These are phyloP conservation scores for Hydroisotoma schaefferi DNA, from an alignment of 2,888 invertebrate species.

Conservation along the genomic window DNA sequence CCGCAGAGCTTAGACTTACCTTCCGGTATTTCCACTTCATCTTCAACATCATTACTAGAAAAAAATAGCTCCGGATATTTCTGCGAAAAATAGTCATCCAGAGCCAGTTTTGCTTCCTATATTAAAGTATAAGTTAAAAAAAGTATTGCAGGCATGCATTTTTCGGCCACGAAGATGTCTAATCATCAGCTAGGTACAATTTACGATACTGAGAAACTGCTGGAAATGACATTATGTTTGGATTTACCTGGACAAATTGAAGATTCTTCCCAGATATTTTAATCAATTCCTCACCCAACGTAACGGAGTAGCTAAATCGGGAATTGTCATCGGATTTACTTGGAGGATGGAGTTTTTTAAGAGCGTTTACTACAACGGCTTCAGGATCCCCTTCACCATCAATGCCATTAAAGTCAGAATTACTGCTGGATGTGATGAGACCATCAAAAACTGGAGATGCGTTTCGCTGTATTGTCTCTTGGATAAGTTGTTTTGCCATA, in stretches of 20 bases:
- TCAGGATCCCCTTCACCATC: conserved; percentile 63
- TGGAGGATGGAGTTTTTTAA: conserved; percentile 49
- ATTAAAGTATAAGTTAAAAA: conserved; percentile 30
- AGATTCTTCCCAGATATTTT: conserved; percentile 81
- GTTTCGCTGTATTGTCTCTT: conserved; percentile 91
- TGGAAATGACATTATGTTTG: background rate
- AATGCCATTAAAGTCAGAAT: conserved; percentile 24
- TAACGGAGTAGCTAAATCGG: conserved; percentile 79
- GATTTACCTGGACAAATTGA: conserved; percentile 74
- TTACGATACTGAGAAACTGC: background rate
- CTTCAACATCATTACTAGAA: conserved; percentile 25
- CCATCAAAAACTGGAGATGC: conserved; percentile 71
- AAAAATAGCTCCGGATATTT: conserved; percentile 42
- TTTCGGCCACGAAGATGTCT: no score
- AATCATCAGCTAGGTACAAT: no score
- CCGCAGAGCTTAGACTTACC: background rate
- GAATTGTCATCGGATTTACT: conserved; percentile 15
- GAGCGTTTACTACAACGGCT: conserved; percentile 74
- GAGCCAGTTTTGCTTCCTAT: conserved; percentile 78
- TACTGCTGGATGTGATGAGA: conserved; percentile 16
- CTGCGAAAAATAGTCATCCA: conserved; percentile 73
- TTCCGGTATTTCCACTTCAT: conserved; percentile 25
- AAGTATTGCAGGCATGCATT: background rate
- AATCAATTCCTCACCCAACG: conserved; percentile 74
- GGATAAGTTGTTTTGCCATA: conserved; percentile 87